Conservation (phyloP, 2,888 invertebrate genomes). For the Apamea sordens region DNA sequence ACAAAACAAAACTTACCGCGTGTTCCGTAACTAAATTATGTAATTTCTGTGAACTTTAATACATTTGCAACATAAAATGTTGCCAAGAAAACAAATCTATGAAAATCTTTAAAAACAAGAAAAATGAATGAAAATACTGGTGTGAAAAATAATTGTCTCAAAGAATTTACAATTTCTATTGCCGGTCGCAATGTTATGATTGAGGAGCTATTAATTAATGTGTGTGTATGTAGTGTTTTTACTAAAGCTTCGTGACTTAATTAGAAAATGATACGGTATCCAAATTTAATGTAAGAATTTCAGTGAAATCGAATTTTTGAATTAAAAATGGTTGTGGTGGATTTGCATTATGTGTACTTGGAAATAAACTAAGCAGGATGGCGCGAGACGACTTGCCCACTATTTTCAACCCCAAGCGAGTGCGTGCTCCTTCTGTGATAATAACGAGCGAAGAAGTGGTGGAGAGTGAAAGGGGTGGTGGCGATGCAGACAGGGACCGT, state of each 20-base stretch:
- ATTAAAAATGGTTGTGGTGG: slow-evolving; percentile 50
- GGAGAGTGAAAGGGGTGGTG: slow-evolving; percentile 81
- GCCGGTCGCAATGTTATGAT: slow-evolving; percentile 40
- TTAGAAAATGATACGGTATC: slow-evolving; percentile 39
- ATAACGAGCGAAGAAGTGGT: slow-evolving; percentile 92
- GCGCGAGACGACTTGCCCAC: slow-evolving; percentile 94
- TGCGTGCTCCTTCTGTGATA: slow-evolving; percentile 92
- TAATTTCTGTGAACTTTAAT: slow-evolving; percentile 42
- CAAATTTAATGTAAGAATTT: slow-evolving; percentile 19
- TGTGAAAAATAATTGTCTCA: slow-evolving; percentile 12
- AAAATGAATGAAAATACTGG: slow-evolving; percentile 61
- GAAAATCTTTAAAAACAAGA: slow-evolving; percentile 58
- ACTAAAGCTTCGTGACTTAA: slow-evolving; percentile 14
- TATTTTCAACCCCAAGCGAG: slow-evolving; percentile 94
- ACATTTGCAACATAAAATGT: slow-evolving; percentile 48
- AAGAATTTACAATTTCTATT: slow-evolving; percentile 13
- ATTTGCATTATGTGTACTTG: slow-evolving; percentile 65
- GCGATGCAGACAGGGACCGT: slow-evolving; percentile 81
- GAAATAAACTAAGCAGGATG: slow-evolving; percentile 82
- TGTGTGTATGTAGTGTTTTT: slow-evolving; percentile 26
- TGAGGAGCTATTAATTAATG: slow-evolving; percentile 22
- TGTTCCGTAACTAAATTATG: slow-evolving; percentile 27
- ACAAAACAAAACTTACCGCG: slow-evolving; percentile 32
- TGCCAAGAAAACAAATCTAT: slow-evolving; percentile 49
- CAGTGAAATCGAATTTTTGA: slow-evolving; percentile 27